Percentiles rank a stretch among this genome's conserved stretches.
Evolutionary conservation across 2,888 invertebrate genomes (phyloP).

Genomic region (Epinotia brunnichana): DNA sequence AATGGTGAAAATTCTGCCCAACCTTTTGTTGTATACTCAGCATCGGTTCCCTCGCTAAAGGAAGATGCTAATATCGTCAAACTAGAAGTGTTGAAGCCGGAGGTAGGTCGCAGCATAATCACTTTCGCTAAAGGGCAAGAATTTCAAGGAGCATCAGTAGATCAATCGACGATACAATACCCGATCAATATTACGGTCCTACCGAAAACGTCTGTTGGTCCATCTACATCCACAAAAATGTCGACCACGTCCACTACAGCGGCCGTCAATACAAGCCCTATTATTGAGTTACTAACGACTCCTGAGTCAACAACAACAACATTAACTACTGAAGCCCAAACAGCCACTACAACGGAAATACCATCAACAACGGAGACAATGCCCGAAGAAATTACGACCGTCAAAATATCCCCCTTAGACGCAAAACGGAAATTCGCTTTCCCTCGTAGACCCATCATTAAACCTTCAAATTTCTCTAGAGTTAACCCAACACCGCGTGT

Average conservation of each 20-base stretch:
- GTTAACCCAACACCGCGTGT: slow-evolving; percentile 54
- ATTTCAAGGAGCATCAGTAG: slow-evolving; percentile 65
- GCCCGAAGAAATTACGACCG: slow-evolving; percentile 67
- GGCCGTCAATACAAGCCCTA: slow-evolving; percentile 54
- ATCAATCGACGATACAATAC: slow-evolving; percentile 60
- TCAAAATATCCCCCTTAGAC: slow-evolving; percentile 64
- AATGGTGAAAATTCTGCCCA: slow-evolving; percentile 59
- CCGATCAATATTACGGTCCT: slow-evolving; percentile 64
- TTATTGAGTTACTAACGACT: slow-evolving; percentile 54
- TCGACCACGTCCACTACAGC: slow-evolving; percentile 47
- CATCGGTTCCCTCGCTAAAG: slow-evolving; percentile 64
- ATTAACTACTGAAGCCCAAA: slow-evolving; percentile 47
- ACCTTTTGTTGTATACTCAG: slow-evolving; percentile 79
- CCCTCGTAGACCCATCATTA: slow-evolving; percentile 70
- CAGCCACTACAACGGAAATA: slow-evolving; percentile 49
- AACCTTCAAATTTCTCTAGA: slow-evolving; percentile 68
- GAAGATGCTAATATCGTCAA: slow-evolving; percentile 69
- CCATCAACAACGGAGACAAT: slow-evolving; percentile 60
- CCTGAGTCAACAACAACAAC: slow-evolving; percentile 52
- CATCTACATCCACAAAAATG: slow-evolving; percentile 55
- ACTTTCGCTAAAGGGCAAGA: slow-evolving; percentile 76
- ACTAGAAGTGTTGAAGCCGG: slow-evolving; percentile 65
- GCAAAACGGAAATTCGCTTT: slow-evolving; percentile 75
- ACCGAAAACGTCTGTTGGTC: slow-evolving; percentile 49
- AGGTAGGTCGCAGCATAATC: slow-evolving; percentile 65